Evolutionary conservation across 2,113 vertebrate species (phyloP).

Genomic region (Nothobranchius kuhntae): DNA sequence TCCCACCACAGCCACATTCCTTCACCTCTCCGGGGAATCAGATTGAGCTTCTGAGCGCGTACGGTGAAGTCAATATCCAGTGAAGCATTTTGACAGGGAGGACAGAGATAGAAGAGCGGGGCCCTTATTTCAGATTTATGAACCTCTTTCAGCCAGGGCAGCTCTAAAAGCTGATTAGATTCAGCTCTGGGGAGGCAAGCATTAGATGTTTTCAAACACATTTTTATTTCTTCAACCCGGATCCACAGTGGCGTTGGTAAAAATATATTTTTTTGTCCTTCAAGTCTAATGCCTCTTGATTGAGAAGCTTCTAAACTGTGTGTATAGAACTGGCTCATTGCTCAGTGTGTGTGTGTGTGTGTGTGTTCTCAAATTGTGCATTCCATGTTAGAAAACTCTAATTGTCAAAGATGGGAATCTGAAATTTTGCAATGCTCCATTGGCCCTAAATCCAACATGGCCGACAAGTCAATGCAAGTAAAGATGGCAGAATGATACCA

Average conservation of each 20-base stretch:
- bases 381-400: no score
- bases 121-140: constrained; percentile 63
- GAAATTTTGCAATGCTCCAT: no score
- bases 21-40: background rate
- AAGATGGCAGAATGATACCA: no score
- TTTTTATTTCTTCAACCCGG: constrained; percentile 45
- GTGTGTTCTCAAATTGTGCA: constrained; percentile 1
- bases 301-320: constrained; percentile 53
- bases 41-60: constrained; percentile 13
- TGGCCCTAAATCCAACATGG: no score
- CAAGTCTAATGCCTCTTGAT: constrained; percentile 37
- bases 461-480: no score
- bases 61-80: constrained; percentile 32
- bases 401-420: no score
- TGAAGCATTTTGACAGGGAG: constrained; percentile 41
- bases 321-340: constrained; percentile 16
- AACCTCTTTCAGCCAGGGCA: constrained; percentile 54
- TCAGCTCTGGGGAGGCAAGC: constrained; percentile 32
- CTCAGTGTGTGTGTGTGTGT: background rate
- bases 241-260: constrained; percentile 30
- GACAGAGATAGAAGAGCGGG: constrained; percentile 19
- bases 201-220: constrained; percentile 38
- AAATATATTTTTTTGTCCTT: constrained; percentile 21
- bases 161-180: constrained; percentile 65
- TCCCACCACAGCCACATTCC: constrained; percentile 10